Base-by-base conservation (phyloP, 2,888 invertebrate genomes). In the Eupithecia dodoneata region DNA sequence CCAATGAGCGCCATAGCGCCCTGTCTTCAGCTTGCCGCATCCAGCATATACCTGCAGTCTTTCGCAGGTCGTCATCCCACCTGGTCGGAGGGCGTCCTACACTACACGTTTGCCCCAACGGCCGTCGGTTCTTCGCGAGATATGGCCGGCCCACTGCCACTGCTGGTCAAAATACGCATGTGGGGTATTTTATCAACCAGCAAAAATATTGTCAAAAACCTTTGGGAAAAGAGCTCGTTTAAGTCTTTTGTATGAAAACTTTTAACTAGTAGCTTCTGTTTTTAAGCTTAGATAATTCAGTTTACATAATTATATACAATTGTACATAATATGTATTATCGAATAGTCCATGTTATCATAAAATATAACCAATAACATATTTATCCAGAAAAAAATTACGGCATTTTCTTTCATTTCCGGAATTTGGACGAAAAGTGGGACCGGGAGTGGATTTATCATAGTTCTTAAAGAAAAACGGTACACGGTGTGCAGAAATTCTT, bases 221-320 rank as follows among this genome's bases (percentile, higher is more conserved):
- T 55, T 18, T 65, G 4, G 5, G 15, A 66, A 42, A 66, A 15
- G 41, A 59, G 42, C 76, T 69, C 72, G 76, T 76, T 76, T 67
- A 76, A n/a, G 41, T 76, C 72, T 76, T 76, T 76, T 76, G 69
- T 65, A 71, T 42, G 42, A 66, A 15, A 66, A 42, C 2, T 18
- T 30, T 30, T 1, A 30, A 63, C 63, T 30, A 2, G 10, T 63
- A 63, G 12, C 63, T 30, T 12, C 4, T n/a, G 9, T 18, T 63
- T 63, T 63, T 4, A 63, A 30, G 7, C 55, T n/a, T 4, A 59
- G 3, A 59, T 10, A 59, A 59, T 59, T 18, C 59, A 10, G 18
- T 18, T 3, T 59, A 10, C 6, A 9, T 47, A n/a, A n/a, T n/a
- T n/a, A n/a, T n/a, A n/a, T n/a, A n/a, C n/a, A n/a, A n/a, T n/a